Evolutionary conservation across 2,888 invertebrate species (phyloP), one percentile per base, ranked within the genome.

Genomic region (Cylindroiulus punctatus): DNA sequence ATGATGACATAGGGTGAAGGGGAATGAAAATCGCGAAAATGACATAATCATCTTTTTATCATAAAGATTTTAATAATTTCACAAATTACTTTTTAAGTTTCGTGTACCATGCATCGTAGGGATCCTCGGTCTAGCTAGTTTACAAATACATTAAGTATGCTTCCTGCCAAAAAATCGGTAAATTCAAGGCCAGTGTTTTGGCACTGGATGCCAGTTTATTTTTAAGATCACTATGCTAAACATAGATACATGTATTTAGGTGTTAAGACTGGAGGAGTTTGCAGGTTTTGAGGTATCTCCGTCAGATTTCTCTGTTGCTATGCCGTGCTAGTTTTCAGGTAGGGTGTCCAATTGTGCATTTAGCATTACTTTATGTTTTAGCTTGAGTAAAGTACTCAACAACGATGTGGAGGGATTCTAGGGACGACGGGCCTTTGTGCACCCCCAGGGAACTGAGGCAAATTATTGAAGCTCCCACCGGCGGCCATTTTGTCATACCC

Each of bases 401-500:
- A 36, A 22, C 10, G 83, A 82, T 42, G 42, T 42, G 36, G 40
- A 82, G n/a, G 36, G 32, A 42, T 19, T 7, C 4, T 17, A 57
- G 85, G 84, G 88, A 87, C 87, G 87, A 87, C 84, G 88, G 88
- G n/a, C 88, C 88, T 17, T 89, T 90, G 0, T 91, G 91, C 88
- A 90, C 90, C 14, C 88, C 89, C 0, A 89, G 90, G 0, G 90
- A 91, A 83, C 88, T 91, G 44, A 86, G 88, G 14, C 88, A 89
- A 30, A 90, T 91, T 44, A 89, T 91, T 10, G 90, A 89, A 42
- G 90, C 89, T 5, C 89, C 90, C 0, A 88, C 90, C 65, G 90
- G 90, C 19, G 91, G 91, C 12, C 81, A 90, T 22, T 90, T 90
- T 86, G 88, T 89, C 87, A 87, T 90, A 52, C 91, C 92, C 0